Evolutionary conservation across 2,113 vertebrate genomes (phyloP).

Genomic region (Plecotus auritus): DNA sequence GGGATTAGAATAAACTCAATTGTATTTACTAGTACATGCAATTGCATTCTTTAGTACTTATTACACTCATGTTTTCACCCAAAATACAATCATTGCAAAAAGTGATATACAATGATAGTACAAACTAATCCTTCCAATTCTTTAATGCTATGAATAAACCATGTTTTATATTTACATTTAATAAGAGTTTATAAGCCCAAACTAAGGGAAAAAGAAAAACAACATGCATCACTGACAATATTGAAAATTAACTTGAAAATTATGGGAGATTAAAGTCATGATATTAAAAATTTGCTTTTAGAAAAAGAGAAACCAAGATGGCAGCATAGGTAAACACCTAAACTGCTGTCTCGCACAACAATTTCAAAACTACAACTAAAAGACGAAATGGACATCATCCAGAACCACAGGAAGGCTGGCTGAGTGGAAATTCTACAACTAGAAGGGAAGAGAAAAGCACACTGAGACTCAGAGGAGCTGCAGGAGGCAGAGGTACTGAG

Average conservation of each 20-base stretch:
- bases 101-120: neutral
- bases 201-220: constrained; percentile 25
- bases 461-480: too few relatives aligned
- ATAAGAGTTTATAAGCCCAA: neutral
- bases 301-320: too few relatives aligned
- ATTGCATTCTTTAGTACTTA: neutral
- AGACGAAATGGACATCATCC: too few relatives aligned
- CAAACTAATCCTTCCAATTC: neutral
- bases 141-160: neutral
- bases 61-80: neutral
- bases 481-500: too few relatives aligned
- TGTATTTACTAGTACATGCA: neutral
- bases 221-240: neutral
- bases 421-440: too few relatives aligned
- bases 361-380: too few relatives aligned
- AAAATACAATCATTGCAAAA: constrained; percentile 21
- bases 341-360: too few relatives aligned
- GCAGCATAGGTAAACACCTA: too few relatives aligned
- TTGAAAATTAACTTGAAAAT: neutral
- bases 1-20: constrained; percentile 19
- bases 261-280: neutral
- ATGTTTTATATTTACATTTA: neutral
- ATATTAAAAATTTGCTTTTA: constrained; percentile 14
- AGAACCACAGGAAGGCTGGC: too few relatives aligned
- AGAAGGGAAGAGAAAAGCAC: too few relatives aligned